Base-by-base conservation (phyloP, 2,797 vertebrate genomes). In the Phataginus tetradactyla region DNA sequence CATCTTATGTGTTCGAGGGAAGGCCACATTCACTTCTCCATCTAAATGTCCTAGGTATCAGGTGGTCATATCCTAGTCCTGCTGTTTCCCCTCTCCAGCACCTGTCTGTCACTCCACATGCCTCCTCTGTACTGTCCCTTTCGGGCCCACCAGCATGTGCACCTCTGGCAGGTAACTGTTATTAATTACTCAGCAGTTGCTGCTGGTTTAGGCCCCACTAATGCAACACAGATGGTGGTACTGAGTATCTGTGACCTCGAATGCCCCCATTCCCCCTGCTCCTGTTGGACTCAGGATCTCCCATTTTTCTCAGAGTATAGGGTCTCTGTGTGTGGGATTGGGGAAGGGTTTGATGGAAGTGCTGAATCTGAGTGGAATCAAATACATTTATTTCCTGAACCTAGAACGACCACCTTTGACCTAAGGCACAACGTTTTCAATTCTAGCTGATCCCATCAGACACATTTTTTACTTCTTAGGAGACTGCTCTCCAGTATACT, bases 131-230 rank as follows among this genome's bases (percentile, higher is more conserved):
- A n/a, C 18, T 90, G 17, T 75, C 66, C 68, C 74, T 74, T 90
- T 88, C 37, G 34, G 64, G 77, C 1, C 8, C 17, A 69, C 64
- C 34, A 59, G 14, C 63, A 53, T 88, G 42, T 90, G 53, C 42
- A 37, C 27, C 12, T 86, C 5, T 9, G 42, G 13, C 23, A 39
- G 55, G 13, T 53, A 95, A 75, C 51, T 66, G 20, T 89, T 96
- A 63, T 91, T 94, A 95, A 92, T 96, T 94, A 61, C n/a, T 74
- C 34, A 81, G 39, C 29, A 55, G 49, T 78, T 64, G 72, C 14
- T 94, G 29, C 51, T 88, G 25, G 74, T 90, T 94, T 23, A 42
- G 21, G 14, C 15, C 25, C 15, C 15, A 55, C 27, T 71, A 49
- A 94, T 25, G 63, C 53, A 94, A 45, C 23, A 39, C 78, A 94